These are phyloP conservation scores for Apamea epomidion DNA, from an alignment of 2,888 invertebrate species.

Conservation along the genomic window DNA sequence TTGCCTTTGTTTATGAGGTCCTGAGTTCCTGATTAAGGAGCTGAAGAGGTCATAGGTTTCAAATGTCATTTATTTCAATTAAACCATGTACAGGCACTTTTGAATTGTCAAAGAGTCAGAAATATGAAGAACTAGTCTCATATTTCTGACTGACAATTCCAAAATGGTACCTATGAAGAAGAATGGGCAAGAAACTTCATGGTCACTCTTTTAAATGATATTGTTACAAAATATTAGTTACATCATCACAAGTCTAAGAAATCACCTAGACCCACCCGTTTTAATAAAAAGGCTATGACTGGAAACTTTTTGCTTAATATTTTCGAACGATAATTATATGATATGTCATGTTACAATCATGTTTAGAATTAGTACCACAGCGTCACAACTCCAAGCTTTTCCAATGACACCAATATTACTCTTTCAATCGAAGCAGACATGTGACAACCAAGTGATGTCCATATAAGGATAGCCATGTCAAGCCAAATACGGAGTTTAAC, in stretches of 20 bases:
- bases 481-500: background rate
- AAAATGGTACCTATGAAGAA: background rate
- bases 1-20: slow-evolving; percentile 11
- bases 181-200: background rate
- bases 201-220: background rate
- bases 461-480: background rate
- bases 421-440: slow-evolving; percentile 1
- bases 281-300: background rate
- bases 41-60: background rate
- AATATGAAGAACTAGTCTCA: background rate
- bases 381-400: slow-evolving; percentile 1
- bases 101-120: background rate
- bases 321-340: background rate
- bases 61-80: slow-evolving; percentile 13
- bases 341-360: slow-evolving; percentile 9
- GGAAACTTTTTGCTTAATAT: background rate
- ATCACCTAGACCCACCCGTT: background rate
- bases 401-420: slow-evolving; percentile 8
- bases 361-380: background rate
- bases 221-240: background rate
- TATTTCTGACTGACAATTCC: background rate
- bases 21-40: background rate
- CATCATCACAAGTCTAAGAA: slow-evolving; percentile 2
- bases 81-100: background rate
- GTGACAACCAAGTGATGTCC: slow-evolving; percentile 8